A percentile compares a stretch with the other conserved stretches of the same genome.
These are phyloP conservation scores for Amphiprion ocellaris DNA, from an alignment of 2,113 vertebrate genomes.

Conservation along the genomic window DNA sequence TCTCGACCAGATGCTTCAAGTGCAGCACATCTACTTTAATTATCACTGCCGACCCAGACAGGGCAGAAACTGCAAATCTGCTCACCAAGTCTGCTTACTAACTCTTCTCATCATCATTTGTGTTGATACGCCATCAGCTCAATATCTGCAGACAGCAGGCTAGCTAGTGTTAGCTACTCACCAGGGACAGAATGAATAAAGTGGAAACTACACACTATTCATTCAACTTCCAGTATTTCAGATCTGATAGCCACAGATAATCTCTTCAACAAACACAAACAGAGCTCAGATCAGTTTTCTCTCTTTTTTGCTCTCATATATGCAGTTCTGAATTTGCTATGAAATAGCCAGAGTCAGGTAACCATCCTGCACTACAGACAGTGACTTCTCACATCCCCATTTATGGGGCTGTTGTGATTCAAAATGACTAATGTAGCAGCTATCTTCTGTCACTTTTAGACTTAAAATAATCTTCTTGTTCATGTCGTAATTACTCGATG, in stretches of 20 bases:
- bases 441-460: too few species aligned
- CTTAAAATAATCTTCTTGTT: too few species aligned
- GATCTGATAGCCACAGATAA: background rate
- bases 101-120: background rate
- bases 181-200: background rate
- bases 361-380: background rate
- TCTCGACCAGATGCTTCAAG: background rate
- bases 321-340: background rate
- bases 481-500: too few species aligned
- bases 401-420: background rate
- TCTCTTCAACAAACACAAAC: background rate
- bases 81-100: background rate
- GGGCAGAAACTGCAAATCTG: too few species aligned
- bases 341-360: background rate
- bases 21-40: background rate
- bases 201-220: background rate
- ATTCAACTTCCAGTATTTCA: background rate
- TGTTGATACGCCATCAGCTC: background rate
- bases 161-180: background rate
- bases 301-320: background rate
- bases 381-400: background rate
- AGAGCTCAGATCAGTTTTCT: background rate
- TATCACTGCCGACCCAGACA: background rate
- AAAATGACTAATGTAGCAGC: too few species aligned
- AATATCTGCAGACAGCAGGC: too few species aligned